Percentiles rank a stretch among this genome's conserved stretches.
Evolutionary conservation across 1,140 invertebrate species (phyloP).

Genomic region (Neomicropteryx cornuta): DNA sequence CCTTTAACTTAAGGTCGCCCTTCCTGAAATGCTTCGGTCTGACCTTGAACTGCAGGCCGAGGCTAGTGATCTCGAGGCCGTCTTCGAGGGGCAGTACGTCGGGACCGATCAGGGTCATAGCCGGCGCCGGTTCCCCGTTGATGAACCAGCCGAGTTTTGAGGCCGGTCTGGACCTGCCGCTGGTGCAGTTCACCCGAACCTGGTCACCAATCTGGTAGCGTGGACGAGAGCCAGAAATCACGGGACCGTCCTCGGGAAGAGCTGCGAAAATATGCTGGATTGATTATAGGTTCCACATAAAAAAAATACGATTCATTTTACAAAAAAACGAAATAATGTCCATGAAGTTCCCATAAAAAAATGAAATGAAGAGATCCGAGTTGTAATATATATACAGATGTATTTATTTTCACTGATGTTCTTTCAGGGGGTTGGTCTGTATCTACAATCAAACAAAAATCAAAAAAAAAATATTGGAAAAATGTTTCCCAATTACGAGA

Average conservation of each 20-base stretch:
- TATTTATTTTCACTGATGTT: no score
- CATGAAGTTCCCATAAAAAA: no score
- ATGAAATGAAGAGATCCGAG: no score
- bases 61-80: conserved; percentile 58
- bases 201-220: conserved; percentile 73
- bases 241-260: conserved; percentile 69
- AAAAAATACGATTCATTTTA: no score
- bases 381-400: no score
- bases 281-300: no score
- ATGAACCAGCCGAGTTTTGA: conserved; percentile 79
- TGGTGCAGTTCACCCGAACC: conserved; percentile 75
- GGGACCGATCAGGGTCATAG: conserved; percentile 25
- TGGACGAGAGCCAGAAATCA: conserved; percentile 64
- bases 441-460: no score
- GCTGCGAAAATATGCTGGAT: conserved; percentile 40
- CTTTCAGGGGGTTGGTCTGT: no score
- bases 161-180: conserved; percentile 68
- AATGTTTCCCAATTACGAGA: no score
- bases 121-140: conserved; percentile 68
- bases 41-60: conserved; percentile 64
- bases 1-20: conserved; percentile 75
- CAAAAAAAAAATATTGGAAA: no score
- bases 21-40: conserved; percentile 63
- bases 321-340: no score
- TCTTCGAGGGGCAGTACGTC: conserved; percentile 30